Conservation (phyloP, 2,888 invertebrate genomes). For the Pimpla rufipes region DNA sequence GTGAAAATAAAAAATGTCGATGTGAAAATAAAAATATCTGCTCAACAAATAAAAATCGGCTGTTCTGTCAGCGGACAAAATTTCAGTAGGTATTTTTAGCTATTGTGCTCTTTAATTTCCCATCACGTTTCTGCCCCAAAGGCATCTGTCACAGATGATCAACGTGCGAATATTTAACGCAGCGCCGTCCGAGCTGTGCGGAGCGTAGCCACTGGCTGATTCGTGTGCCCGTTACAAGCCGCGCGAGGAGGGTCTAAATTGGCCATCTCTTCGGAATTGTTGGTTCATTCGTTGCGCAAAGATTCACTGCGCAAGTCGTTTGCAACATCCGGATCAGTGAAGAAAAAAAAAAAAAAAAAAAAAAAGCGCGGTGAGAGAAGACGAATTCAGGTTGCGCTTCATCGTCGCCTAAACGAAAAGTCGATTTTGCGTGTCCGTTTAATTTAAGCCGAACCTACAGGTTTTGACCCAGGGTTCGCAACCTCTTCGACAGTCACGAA, state of each 20-base stretch:
- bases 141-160: constrained; percentile 14
- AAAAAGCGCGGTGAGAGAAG: background rate
- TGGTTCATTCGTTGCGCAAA: background rate
- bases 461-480: no score
- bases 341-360: no score
- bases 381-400: constrained; percentile 29
- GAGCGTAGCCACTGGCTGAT: background rate
- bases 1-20: no score
- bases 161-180: constrained; percentile 18
- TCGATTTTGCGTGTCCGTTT: constrained; percentile 64
- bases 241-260: background rate
- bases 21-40: no score
- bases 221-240: constrained; percentile 37
- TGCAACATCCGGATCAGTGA: background rate
- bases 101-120: constrained; percentile 8
- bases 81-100: background rate
- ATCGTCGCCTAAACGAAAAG: constrained; percentile 59
- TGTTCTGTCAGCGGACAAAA: no score
- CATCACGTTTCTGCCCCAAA: constrained; percentile 30
- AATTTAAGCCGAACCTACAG: constrained; percentile 55
- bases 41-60: no score
- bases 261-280: background rate
- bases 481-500: no score
- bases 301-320: background rate
- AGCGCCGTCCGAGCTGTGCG: constrained; percentile 14